Evolutionary conservation across 2,888 invertebrate genomes (phyloP).

Genomic region (Aphrophora alni): DNA sequence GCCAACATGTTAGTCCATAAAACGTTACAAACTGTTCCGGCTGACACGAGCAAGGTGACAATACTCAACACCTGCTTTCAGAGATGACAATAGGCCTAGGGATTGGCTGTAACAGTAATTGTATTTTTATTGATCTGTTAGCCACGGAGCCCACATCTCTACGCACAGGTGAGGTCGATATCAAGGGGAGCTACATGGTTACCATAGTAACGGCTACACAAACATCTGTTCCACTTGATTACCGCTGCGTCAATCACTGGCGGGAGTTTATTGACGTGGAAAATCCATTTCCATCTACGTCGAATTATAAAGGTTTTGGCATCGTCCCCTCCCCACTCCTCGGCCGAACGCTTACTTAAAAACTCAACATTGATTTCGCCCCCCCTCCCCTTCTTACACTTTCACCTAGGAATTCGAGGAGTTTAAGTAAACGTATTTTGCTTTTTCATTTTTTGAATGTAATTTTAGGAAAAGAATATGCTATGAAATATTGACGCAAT

Average conservation of each 20-base stretch:
- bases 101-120: neutral
- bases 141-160: conserved; percentile 1
- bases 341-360: neutral
- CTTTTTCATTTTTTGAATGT: too few relatives aligned
- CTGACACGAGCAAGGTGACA: too few relatives aligned
- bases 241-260: conserved; percentile 6
- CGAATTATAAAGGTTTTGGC: too few relatives aligned
- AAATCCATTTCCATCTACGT: neutral
- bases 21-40: too few relatives aligned
- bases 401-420: too few relatives aligned
- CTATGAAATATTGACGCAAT: too few relatives aligned
- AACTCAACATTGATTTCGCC: neutral
- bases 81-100: neutral
- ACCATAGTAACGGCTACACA: neutral
- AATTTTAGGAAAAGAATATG: too few relatives aligned
- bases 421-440: too few relatives aligned
- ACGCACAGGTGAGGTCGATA: neutral
- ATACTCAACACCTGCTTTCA: neutral
- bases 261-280: neutral
- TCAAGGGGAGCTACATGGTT: neutral
- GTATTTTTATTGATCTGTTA: neutral
- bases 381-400: neutral
- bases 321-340: neutral
- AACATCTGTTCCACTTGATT: neutral
- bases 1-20: too few relatives aligned